These are phyloP conservation scores for Drosophila bipectinata DNA, from an alignment of 1,140 invertebrate species.

Conservation along the genomic window DNA sequence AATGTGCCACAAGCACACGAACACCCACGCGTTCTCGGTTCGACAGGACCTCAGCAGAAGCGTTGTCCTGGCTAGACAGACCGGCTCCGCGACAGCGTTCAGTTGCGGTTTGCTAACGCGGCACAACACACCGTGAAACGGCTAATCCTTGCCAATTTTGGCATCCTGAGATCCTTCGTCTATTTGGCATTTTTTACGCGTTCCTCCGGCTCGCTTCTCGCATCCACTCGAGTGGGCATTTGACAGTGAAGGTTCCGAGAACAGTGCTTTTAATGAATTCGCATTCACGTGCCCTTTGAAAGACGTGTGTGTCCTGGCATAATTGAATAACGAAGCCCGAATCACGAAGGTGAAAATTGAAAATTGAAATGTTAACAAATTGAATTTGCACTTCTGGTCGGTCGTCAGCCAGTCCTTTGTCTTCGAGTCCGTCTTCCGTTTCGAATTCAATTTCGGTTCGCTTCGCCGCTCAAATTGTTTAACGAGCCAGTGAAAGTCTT, in stretches of 20 bases:
- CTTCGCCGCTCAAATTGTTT: conserved; percentile 53
- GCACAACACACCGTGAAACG: conserved; percentile 68
- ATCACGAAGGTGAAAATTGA: conserved; percentile 82
- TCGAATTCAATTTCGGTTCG: conserved; percentile 46
- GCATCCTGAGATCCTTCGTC: conserved; percentile 3
- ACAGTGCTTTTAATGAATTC: conserved; percentile 45
- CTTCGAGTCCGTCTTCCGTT: conserved; percentile 22
- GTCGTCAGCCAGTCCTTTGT: conserved; percentile 15
- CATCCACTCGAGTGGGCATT: conserved; percentile 6
- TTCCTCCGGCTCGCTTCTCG: neutral
- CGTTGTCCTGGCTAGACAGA: conserved; percentile 52
- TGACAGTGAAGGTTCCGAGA: conserved; percentile 19
- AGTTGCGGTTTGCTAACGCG: conserved; percentile 78
- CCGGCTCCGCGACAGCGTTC: conserved; percentile 42
- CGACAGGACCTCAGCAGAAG: conserved; percentile 42
- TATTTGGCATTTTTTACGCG: neutral
- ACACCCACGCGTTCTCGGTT: conserved; percentile 25
- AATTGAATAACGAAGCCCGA: conserved; percentile 81
- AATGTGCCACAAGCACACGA: conserved; percentile 43
- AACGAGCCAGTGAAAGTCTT: conserved; percentile 66
- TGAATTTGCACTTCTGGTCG: conserved; percentile 63
- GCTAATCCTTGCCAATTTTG: conserved; percentile 1
- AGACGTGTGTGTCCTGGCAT: conserved; percentile 42
- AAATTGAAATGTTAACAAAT: conserved; percentile 81
- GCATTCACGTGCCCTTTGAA: conserved; percentile 7